Conservation (phyloP, 1,140 invertebrate species). For the Drosophila elegans region DNA sequence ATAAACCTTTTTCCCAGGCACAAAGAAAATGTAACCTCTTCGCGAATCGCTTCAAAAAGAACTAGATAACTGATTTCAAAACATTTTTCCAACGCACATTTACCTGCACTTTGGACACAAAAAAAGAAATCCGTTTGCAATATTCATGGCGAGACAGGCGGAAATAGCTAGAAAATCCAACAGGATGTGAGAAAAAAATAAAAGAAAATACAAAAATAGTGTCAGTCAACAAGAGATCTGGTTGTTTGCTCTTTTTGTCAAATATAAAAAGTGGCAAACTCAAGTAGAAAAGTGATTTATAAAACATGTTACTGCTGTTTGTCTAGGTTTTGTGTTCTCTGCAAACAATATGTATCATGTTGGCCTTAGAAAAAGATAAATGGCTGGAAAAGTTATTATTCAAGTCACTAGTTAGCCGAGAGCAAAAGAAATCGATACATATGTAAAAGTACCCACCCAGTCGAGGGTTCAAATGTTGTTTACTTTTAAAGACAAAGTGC, state of each 20-base stretch:
- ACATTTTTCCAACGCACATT: not conserved
- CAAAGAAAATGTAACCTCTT: not conserved
- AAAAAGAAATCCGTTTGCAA: not conserved
- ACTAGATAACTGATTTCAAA: not conserved
- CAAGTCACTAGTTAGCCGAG: slow-evolving; percentile 26
- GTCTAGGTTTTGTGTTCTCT: not conserved
- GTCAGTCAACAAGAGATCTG: not conserved
- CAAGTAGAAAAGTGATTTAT: slow-evolving; percentile 2
- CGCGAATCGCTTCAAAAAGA: not conserved
- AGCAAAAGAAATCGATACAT: slow-evolving; percentile 12
- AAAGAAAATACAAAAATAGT: not conserved
- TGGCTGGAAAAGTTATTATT: slow-evolving; percentile 53
- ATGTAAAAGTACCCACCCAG: slow-evolving; percentile 6
- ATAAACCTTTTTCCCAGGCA: too few species aligned
- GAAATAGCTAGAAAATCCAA: slow-evolving; percentile 1
- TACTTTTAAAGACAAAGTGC: slow-evolving; percentile 47
- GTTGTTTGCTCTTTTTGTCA: not conserved
- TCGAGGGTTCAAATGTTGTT: slow-evolving; percentile 38
- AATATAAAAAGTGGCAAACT: not conserved
- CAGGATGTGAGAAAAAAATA: not conserved
- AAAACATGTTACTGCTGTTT: not conserved
- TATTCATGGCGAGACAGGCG: slow-evolving; percentile 11
- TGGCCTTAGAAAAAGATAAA: slow-evolving; percentile 18
- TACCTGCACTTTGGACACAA: not conserved
- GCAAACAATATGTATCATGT: not conserved